Evolutionary conservation across 2,113 vertebrate genomes (phyloP), one percentile per base, ranked within the genome.

Genomic region (Gallinago paraguaiae): DNA sequence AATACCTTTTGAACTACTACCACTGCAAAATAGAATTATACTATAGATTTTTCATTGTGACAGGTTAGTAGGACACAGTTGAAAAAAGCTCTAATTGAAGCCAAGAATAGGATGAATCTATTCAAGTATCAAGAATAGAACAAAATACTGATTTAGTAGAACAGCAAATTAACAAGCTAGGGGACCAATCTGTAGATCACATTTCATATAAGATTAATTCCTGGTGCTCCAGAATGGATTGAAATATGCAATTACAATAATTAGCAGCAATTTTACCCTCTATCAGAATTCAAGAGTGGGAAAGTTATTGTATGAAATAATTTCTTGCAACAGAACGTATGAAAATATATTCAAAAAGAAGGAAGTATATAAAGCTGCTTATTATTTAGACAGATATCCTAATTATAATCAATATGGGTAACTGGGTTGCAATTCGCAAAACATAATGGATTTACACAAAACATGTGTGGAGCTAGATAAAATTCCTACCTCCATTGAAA

Each of bases 1-100:
- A 96, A 96, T 94, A 94, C 24, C 9, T 83, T 96, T 94, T 94
- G 48, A 93, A 96, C n/a, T 82, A 76, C 72, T 86, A 88, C 46
- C 50, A 78, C 63, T 75, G 50, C n/a, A 95, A 94, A 96, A 82
- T 93, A 54, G 79, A 85, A 90, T 96, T 72, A 91, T 45, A 87
- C 11, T 78, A 82, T 84, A 92, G 88, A 96, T 95, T 97, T 98
- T 97, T 97, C 93, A 95, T 78, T 86, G 84, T 97, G 90, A 88
- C 88, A 95, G 54, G 13, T 96, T 96, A 96, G 71, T 64, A 92
- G 18, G 19, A 96, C 20, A 53, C 51, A 92, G 85, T 53, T 89
- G 81, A 92, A 28, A 45, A 51, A 79, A 96, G 37, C 84, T 91
- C 80, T 93, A 96, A 75, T 67, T 95, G 82, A 97, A 92, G 81